A percentile compares a stretch with the other conserved stretches of the same genome.
Evolutionary conservation across 2,888 invertebrate species (phyloP).

Genomic region (Scaptomyza polygonia): DNA sequence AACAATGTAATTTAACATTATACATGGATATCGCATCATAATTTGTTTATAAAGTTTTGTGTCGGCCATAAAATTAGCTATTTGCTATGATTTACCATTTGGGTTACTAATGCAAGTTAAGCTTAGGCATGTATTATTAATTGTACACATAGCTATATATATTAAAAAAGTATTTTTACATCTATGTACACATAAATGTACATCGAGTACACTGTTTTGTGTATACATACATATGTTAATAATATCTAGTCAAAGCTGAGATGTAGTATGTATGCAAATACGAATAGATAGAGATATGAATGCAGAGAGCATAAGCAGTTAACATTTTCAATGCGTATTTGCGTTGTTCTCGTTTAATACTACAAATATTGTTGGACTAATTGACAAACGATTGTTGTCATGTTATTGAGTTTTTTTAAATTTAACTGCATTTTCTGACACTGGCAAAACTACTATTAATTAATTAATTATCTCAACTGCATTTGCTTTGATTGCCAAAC

Average conservation of each 20-base stretch:
- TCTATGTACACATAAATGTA: background rate
- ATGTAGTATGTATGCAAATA: background rate
- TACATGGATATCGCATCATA: background rate
- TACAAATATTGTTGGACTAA: constrained; percentile 13
- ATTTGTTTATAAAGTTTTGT: constrained; percentile 11
- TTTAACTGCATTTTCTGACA: background rate
- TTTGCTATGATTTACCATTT: constrained; percentile 1
- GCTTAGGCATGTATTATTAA: background rate
- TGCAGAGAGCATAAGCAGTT: constrained; percentile 10
- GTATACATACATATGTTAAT: too few species aligned
- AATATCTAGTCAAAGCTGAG: constrained; percentile 1
- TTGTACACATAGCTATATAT: too few species aligned
- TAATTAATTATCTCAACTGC: background rate
- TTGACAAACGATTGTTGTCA: constrained; percentile 14
- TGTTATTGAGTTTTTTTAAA: background rate
- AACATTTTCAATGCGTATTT: background rate
- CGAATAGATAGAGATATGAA: background rate
- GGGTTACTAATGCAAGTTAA: background rate
- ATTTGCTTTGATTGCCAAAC: constrained; percentile 13
- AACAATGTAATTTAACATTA: too few species aligned
- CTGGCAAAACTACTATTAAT: too few species aligned
- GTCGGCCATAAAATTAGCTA: constrained; percentile 7
- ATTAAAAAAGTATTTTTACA: background rate
- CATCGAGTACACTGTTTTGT: background rate
- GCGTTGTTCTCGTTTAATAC: constrained; percentile 3